Evolutionary conservation across 1,140 invertebrate genomes (phyloP).

Genomic region (Vollenhovia emeryi): DNA sequence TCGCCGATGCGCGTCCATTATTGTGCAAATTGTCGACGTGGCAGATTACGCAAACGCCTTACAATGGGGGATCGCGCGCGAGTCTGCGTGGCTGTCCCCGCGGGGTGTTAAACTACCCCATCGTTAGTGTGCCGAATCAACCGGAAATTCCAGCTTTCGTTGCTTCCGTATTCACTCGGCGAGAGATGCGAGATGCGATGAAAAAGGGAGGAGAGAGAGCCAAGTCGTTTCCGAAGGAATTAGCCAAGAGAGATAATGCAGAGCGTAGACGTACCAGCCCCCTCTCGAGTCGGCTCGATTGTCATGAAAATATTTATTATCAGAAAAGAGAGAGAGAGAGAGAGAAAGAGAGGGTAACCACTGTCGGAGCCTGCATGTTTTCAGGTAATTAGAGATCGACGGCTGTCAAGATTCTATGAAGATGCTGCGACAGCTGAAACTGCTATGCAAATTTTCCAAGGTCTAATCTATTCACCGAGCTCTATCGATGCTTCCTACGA

Average conservation of each 20-base stretch:
- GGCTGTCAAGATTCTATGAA: conserved; percentile 49
- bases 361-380: conserved; percentile 46
- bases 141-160: conserved; percentile 86
- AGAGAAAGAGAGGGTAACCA: neutral
- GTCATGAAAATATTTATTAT: conserved; percentile 83
- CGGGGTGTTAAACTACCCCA: conserved; percentile 79
- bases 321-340: conserved; percentile 15
- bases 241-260: conserved; percentile 68
- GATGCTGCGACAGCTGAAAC: conserved; percentile 64
- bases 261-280: neutral
- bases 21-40: conserved; percentile 83
- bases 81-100: conserved; percentile 68
- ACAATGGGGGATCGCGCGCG: conserved; percentile 75
- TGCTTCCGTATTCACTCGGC: conserved; percentile 80
- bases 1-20: conserved; percentile 80
- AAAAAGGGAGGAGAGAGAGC: neutral
- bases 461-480: neutral
- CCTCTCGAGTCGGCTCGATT: conserved; percentile 69
- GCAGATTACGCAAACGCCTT: conserved; percentile 76
- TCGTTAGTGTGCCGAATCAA: conserved; percentile 86
- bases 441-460: conserved; percentile 60
- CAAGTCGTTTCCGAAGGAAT: conserved; percentile 56
- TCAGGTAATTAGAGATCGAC: conserved; percentile 72
- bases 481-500: conserved; percentile 6
- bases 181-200: conserved; percentile 5